Conservation (phyloP, 2,113 vertebrate genomes). For the Pica pica region DNA sequence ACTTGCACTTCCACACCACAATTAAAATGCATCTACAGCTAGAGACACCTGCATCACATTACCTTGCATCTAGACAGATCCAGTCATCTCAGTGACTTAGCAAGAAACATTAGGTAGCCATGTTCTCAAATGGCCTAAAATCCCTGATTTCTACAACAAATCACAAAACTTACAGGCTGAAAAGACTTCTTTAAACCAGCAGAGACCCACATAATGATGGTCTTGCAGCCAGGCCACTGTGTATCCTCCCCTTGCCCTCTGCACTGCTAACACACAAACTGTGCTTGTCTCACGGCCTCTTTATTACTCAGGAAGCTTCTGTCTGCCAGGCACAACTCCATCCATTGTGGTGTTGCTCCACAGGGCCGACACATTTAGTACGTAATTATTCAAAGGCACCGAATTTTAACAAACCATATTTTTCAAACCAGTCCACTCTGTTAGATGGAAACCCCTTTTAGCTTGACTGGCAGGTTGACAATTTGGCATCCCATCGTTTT, state of each 20-base stretch:
- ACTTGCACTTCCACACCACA: not conserved
- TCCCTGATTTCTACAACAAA: not conserved
- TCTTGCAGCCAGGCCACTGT: not conserved
- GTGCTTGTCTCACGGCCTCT: not conserved
- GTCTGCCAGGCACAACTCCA: not conserved
- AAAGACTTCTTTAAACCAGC: not conserved
- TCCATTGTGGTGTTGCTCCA: not conserved
- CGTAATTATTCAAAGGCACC: not conserved
- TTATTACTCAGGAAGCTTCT: not conserved
- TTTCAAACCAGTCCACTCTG: not conserved
- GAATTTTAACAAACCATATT: not conserved
- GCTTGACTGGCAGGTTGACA: not conserved
- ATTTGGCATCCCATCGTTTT: not conserved
- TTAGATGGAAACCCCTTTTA: not conserved
- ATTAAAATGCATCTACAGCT: not conserved
- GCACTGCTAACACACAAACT: not conserved
- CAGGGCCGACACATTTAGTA: not conserved
- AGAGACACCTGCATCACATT: not conserved
- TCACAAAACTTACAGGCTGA: not conserved
- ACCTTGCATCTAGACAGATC: not conserved
- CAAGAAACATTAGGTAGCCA: not conserved
- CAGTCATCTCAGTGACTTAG: fast-evolving
- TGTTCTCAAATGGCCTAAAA: not conserved
- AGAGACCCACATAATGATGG: fast-evolving
- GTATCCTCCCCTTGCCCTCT: not conserved